Conservation (phyloP, 1,140 invertebrate genomes). For the Diploscapter pachys region DNA sequence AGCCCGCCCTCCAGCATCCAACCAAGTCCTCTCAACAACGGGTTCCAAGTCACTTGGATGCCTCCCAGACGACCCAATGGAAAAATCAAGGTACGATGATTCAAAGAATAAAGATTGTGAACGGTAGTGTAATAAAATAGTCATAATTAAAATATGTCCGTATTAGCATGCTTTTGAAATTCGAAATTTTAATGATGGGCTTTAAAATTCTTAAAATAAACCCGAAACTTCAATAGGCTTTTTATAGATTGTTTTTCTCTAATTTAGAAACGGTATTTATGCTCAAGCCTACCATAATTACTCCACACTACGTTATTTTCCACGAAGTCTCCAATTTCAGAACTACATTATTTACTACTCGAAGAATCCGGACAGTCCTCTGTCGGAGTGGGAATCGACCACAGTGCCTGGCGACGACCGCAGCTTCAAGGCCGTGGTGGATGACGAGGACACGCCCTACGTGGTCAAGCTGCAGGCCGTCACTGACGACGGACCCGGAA, state of each 20-base stretch:
- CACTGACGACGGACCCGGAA: constrained; percentile 55
- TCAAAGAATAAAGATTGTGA: too few species aligned
- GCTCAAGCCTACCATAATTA: too few species aligned
- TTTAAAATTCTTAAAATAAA: too few species aligned
- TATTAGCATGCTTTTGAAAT: too few species aligned
- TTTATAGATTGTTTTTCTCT: too few species aligned
- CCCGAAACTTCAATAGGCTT: too few species aligned
- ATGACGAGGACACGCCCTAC: constrained; percentile 58
- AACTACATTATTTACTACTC: constrained; percentile 56
- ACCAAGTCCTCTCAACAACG: constrained; percentile 47
- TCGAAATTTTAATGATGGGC: too few species aligned
- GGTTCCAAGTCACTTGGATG: constrained; percentile 55
- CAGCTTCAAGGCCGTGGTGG: constrained; percentile 40
- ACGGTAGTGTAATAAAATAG: too few species aligned
- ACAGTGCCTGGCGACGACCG: constrained; percentile 36
- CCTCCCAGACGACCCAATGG: constrained; percentile 54
- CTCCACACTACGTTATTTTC: background rate
- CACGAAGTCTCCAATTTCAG: constrained; percentile 29
- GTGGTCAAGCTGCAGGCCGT: constrained; percentile 48
- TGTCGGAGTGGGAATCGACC: constrained; percentile 40
- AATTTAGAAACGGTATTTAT: too few species aligned
- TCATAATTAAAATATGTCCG: too few species aligned
- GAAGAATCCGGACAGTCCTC: constrained; percentile 51
- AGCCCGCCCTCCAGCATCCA: constrained; percentile 46
- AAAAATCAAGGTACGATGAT: constrained; percentile 40